Base-by-base conservation (phyloP, 92 coral and sea anemone genomes). In the Porites cylindrica region DNA sequence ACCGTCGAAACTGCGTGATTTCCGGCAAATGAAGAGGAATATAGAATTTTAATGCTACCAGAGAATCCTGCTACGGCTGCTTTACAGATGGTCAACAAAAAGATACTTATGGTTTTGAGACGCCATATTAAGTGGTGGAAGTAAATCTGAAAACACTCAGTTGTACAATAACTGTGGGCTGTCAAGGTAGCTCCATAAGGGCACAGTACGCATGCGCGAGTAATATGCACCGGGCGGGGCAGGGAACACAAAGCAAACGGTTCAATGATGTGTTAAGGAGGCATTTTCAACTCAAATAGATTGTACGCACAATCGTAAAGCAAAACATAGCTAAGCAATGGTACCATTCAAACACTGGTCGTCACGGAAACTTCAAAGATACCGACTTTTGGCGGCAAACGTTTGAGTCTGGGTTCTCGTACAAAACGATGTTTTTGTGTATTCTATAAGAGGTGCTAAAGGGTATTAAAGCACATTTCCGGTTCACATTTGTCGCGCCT, bases 371-470 rank as follows among this genome's bases (percentile, higher is more conserved):
- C 65, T 70, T 66, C 85, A 82, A 82, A 82, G 86, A 69, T 13
- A 58, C 86, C 86, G 59, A 16, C 47, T 58, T 82, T 26, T 10
- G 86, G 86, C 86, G 86, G 86, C 86, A 23, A 58, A 19, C 78
- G 52, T 82, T 82, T 82, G 86, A 82, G 77, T 82, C 86, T 59
- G 53, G 58, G 32, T 68, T 19, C 20, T 38, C 18, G 77, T 82
- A 52, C 86, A 82, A 82, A 82, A 71, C 77, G 58, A 70, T 82
- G 78, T 82, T 82, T 70, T 70, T 58, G 69, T 17, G 69, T 77
- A 60, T 77, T 77, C 53, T 75, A 11, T 18, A 61, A 56, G 87
- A 83, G 81, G 65, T 64, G 87, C 66, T 74, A 65, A 74, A 47
- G 81, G 66, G 79, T 50, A 75, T 75, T 75, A 75, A 75, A 4